phyloP scores from a whole-genome alignment of 2,797 vertebrate genomes.

The Eremophila alpestris region DNA sequence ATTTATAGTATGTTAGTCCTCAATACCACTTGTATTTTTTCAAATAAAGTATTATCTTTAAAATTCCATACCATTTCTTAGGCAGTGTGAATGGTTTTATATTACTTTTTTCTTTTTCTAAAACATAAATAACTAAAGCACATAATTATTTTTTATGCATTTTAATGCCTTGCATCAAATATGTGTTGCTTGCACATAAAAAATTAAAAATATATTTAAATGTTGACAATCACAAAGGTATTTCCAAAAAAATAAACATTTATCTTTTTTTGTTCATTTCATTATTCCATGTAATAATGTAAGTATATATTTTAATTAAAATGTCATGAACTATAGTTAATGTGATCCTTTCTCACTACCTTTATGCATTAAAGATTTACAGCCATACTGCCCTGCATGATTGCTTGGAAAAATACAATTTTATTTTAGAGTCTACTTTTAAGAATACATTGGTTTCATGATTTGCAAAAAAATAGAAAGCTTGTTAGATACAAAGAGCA shows the following conservation, averaged over 20 bases:
- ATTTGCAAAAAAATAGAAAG: not conserved
- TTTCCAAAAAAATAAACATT: not conserved
- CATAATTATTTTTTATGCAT: not conserved
- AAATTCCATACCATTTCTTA: not conserved
- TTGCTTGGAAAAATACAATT: not conserved
- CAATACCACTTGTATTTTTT: not conserved
- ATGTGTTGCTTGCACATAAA: not conserved
- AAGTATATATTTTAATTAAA: constrained; percentile 14
- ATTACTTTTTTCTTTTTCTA: not conserved
- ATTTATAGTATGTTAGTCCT: not conserved
- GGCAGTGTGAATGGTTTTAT: not conserved
- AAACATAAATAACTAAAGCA: not conserved
- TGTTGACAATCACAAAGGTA: not conserved
- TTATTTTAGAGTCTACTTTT: not conserved
- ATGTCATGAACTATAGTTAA: not conserved
- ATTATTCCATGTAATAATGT: not conserved
- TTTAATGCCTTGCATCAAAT: not conserved
- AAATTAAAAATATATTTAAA: not conserved
- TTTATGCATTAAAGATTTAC: not conserved
- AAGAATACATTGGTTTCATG: not conserved
- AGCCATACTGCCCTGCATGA: not conserved
- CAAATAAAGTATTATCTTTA: not conserved
- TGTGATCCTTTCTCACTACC: not conserved
- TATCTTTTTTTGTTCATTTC: not conserved
- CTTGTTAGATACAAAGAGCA: not conserved